Percentiles rank a stretch among this genome's conserved stretches.
These are phyloP conservation scores for Chydorus sphaericus DNA, from an alignment of 2,888 invertebrate genomes.

Conservation along the genomic window DNA sequence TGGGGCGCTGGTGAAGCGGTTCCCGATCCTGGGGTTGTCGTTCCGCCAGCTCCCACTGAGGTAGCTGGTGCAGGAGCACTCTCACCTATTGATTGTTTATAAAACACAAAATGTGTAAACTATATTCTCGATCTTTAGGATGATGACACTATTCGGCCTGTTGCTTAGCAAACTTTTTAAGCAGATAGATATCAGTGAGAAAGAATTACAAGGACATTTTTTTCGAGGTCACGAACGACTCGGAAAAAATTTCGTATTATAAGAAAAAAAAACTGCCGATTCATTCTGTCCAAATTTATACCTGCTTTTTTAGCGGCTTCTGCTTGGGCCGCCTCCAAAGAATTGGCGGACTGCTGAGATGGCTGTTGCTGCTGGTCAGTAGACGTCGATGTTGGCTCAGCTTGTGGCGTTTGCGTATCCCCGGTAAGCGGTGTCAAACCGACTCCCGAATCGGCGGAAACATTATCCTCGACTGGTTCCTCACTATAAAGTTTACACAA, in stretches of 20 bases:
- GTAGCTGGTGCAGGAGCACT: too few relatives aligned
- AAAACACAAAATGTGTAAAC: too few relatives aligned
- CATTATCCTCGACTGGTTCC: constrained; percentile 13
- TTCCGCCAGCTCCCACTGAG: not conserved
- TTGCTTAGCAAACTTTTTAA: not conserved
- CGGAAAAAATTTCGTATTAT: not conserved
- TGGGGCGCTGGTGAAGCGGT: constrained; percentile 16
- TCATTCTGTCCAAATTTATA: constrained; percentile 4
- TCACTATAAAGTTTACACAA: constrained; percentile 5
- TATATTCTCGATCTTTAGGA: not conserved
- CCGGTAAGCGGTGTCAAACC: constrained; percentile 11
- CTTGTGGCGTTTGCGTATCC: not conserved
- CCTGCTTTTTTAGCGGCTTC: constrained; percentile 13
- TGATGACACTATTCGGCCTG: not conserved
- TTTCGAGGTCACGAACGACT: not conserved
- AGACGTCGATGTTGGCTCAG: not conserved
- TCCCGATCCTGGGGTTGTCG: constrained; percentile 5
- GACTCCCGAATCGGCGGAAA: constrained; percentile 14
- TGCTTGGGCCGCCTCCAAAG: constrained; percentile 7
- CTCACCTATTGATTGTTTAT: too few relatives aligned
- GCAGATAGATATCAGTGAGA: not conserved
- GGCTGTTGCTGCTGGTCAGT: not conserved
- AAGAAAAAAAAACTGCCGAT: not conserved
- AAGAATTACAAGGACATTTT: not conserved
- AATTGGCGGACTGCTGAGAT: not conserved